Evolutionary conservation across 2,888 invertebrate genomes (phyloP).

Genomic region (Rutpela maculata): DNA sequence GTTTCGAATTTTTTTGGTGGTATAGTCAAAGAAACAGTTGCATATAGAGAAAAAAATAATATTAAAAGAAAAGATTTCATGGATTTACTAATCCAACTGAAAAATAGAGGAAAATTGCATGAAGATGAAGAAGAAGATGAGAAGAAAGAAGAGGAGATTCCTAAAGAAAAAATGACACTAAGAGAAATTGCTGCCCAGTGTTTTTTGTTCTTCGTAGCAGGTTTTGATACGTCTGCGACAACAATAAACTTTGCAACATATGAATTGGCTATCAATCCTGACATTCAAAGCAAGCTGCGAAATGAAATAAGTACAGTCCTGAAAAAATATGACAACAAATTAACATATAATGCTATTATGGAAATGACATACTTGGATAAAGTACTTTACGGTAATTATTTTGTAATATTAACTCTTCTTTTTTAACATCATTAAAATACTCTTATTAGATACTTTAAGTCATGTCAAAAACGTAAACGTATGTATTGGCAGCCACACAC

Average conservation of each 20-base stretch:
- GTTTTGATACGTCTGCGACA: slow-evolving; percentile 58
- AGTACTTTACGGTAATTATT: slow-evolving; percentile 56
- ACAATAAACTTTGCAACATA: slow-evolving; percentile 55
- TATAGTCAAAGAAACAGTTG: slow-evolving; percentile 70
- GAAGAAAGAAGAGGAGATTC: not conserved
- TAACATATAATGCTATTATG: slow-evolving; percentile 55
- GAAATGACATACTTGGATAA: slow-evolving; percentile 69
- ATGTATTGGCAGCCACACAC: no score
- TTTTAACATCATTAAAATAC: no score
- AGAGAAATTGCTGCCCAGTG: slow-evolving; percentile 55
- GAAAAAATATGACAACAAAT: slow-evolving; percentile 46
- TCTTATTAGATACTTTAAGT: no score
- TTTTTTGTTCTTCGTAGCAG: slow-evolving; percentile 55
- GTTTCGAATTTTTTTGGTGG: slow-evolving; percentile 52
- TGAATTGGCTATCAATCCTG: slow-evolving; percentile 53
- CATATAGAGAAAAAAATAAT: slow-evolving; percentile 60
- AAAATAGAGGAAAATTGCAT: slow-evolving; percentile 63
- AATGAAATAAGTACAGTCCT: slow-evolving; percentile 53
- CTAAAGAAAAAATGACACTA: slow-evolving; percentile 16
- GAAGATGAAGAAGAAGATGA: slow-evolving; percentile 53
- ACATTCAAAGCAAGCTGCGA: slow-evolving; percentile 53
- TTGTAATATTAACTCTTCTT: not conserved
- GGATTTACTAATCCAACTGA: no score
- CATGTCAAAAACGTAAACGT: no score
- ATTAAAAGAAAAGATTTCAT: slow-evolving; percentile 75